A percentile compares a stretch with the other conserved stretches of the same genome.
Evolutionary conservation across 2,113 vertebrate genomes (phyloP).

Genomic region (Smithornis capensis): DNA sequence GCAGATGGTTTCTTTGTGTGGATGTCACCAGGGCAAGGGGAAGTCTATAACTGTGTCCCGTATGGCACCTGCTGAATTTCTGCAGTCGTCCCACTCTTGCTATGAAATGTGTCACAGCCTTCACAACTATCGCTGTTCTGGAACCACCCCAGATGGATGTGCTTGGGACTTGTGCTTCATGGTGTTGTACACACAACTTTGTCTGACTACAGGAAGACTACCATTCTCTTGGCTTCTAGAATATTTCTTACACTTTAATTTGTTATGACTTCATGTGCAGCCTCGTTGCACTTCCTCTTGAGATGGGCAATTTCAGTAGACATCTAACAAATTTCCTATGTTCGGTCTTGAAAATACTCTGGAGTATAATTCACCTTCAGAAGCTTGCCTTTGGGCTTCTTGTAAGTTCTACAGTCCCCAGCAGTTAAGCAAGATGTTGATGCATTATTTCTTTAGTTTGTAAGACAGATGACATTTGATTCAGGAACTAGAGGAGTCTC

Average conservation of each 20-base stretch:
- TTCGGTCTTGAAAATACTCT: not conserved
- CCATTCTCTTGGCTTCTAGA: not conserved
- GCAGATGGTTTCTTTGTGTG: not conserved
- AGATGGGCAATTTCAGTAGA: not conserved
- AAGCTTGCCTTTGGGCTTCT: not conserved
- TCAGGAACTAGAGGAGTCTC: not conserved
- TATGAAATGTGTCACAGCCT: not conserved
- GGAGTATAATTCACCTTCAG: not conserved
- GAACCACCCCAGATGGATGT: not conserved
- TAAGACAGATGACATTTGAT: not conserved
- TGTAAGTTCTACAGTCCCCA: not conserved
- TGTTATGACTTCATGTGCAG: not conserved
- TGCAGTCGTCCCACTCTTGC: accelerated
- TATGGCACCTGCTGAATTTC: not conserved
- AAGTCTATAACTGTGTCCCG: not conserved
- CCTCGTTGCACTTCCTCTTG: not conserved
- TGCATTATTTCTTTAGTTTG: not conserved
- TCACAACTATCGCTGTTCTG: not conserved
- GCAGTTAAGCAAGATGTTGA: not conserved
- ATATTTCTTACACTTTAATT: not conserved
- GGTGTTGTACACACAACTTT: accelerated
- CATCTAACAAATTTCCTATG: not conserved
- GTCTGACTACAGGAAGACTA: not conserved
- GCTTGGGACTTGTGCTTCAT: not conserved
- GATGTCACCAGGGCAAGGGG: accelerated